A percentile compares a stretch with the other conserved stretches of the same genome.
Conservation (phyloP, 37 sponge, comb jelly and placozoan species). For the Oscarella lobularis region DNA sequence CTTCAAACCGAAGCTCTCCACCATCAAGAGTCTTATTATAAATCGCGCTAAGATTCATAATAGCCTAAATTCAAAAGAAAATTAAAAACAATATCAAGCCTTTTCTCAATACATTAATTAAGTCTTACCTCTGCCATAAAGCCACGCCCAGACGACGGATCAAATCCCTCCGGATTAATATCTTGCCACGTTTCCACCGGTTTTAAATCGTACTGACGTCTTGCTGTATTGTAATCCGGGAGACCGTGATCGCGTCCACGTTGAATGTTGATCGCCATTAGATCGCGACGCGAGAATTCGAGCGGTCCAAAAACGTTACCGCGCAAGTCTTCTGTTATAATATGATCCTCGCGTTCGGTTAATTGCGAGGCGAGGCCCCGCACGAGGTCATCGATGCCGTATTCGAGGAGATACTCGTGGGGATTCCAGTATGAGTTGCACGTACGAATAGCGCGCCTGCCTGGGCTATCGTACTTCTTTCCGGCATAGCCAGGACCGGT, state of each 20-base stretch:
- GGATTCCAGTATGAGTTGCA: constrained; percentile 92
- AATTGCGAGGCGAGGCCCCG: constrained; percentile 68
- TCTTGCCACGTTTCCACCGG: constrained; percentile 32
- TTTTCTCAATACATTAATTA: background rate
- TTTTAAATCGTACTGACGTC: constrained; percentile 53
- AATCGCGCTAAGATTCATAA: background rate
- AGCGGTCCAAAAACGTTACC: constrained; percentile 82
- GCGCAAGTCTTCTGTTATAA: constrained; percentile 78
- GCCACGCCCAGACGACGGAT: no score
- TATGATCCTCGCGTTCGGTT: constrained; percentile 78
- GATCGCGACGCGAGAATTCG: constrained; percentile 80
- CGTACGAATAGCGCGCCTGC: constrained; percentile 49
- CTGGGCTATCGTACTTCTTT: no score
- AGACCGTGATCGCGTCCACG: constrained; percentile 91
- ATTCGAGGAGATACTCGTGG: constrained; percentile 32
- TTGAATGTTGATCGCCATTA: constrained; percentile 89
- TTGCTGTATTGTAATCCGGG: constrained; percentile 78
- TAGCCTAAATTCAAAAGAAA: background rate
- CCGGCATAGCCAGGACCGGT: no score
- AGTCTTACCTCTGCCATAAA: no score
- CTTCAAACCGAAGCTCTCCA: constrained; percentile 27
- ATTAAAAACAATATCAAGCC: background rate
- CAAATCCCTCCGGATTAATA: constrained; percentile 33
- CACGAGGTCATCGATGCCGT: constrained; percentile 56
- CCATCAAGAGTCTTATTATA: background rate